These are phyloP conservation scores for Lepidurus arcticus DNA, from an alignment of 1,140 invertebrate species.

Conservation along the genomic window DNA sequence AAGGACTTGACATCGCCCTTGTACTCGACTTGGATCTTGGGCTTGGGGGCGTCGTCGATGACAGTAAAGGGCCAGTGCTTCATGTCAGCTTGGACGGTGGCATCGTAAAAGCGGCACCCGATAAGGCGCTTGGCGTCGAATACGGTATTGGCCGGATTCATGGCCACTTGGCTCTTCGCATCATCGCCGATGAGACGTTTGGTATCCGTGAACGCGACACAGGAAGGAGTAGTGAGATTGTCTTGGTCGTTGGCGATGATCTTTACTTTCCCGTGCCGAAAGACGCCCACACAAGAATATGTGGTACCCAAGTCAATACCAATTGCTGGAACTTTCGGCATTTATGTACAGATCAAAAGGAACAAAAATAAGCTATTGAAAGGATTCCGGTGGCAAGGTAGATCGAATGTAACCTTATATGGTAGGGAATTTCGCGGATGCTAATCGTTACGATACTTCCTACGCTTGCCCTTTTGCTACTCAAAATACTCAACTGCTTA, in stretches of 20 bases:
- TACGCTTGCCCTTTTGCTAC: too few species aligned
- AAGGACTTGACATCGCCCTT: slow-evolving; percentile 53
- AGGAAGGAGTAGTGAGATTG: slow-evolving; percentile 81
- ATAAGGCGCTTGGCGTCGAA: slow-evolving; percentile 91
- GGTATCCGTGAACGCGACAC: slow-evolving; percentile 83
- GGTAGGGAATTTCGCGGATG: background rate
- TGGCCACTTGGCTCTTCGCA: slow-evolving; percentile 76
- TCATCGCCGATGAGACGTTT: slow-evolving; percentile 81
- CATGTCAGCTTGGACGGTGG: slow-evolving; percentile 85
- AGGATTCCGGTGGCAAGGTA: background rate
- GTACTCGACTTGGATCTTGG: slow-evolving; percentile 65
- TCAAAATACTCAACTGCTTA: too few species aligned
- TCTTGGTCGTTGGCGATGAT: slow-evolving; percentile 91
- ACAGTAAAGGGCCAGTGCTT: slow-evolving; percentile 96
- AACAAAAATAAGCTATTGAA: background rate
- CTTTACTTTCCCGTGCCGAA: slow-evolving; percentile 81
- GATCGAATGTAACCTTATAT: too few species aligned
- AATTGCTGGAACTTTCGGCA: slow-evolving; percentile 53
- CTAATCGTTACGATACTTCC: background rate
- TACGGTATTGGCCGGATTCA: slow-evolving; percentile 94
- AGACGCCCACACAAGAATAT: slow-evolving; percentile 83
- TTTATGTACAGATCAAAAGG: background rate
- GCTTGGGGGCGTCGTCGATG: slow-evolving; percentile 75
- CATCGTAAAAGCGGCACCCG: slow-evolving; percentile 86
- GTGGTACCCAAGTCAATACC: slow-evolving; percentile 77